Conservation (phyloP, 2,113 vertebrate genomes). For the Sterna hirundo region DNA sequence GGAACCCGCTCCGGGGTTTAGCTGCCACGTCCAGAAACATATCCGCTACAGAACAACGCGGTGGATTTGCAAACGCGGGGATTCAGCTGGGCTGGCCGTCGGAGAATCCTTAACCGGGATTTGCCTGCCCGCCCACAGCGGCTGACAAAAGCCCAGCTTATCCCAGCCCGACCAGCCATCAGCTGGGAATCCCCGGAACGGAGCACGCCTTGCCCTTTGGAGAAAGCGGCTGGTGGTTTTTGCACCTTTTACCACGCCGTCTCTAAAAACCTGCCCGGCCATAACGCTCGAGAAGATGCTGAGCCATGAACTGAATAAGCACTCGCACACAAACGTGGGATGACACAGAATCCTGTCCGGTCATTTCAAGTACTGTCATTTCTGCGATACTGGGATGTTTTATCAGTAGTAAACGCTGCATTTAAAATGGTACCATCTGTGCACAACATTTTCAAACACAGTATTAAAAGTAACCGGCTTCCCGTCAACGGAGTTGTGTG, state of each 20-base stretch:
- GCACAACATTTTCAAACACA: not conserved
- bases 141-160: not conserved
- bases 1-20: fast-evolving
- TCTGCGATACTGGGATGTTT: not conserved
- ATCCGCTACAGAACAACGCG: not conserved
- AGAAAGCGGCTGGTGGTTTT: not conserved
- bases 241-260: fast-evolving
- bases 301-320: not conserved
- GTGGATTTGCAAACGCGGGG: not conserved
- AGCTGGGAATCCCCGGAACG: not conserved
- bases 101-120: not conserved
- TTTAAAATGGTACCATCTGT: not conserved
- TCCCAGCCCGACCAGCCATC: fast-evolving
- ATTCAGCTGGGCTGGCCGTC: not conserved
- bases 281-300: not conserved
- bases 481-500: fast-evolving
- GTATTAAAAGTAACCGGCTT: not conserved
- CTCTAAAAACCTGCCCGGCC: not conserved
- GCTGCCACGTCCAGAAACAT: not conserved
- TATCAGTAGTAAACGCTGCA: not conserved
- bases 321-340: not conserved
- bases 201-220: fast-evolving
- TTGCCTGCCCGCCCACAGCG: fast-evolving
- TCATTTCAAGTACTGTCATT: not conserved
- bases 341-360: not conserved